Evolutionary conservation across 1,140 invertebrate genomes (phyloP).

Genomic region (Trichonephila inaurata): DNA sequence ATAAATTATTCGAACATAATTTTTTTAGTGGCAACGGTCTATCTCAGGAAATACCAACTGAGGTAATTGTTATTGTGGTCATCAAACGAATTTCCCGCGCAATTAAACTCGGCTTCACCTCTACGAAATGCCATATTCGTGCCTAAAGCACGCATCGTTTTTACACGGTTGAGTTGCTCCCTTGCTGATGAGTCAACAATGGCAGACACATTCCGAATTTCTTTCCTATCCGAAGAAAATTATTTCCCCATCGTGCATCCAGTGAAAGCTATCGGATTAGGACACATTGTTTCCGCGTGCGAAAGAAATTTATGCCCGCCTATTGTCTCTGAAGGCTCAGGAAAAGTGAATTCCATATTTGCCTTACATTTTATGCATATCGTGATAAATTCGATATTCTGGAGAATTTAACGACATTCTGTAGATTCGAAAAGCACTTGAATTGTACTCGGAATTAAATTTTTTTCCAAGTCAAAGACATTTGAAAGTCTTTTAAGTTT

Average conservation of each 20-base stretch:
- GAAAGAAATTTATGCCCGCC: not conserved
- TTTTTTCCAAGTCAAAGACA: too few relatives aligned
- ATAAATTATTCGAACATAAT: too few relatives aligned
- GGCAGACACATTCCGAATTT: not conserved
- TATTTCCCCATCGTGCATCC: not conserved
- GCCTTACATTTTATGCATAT: not conserved
- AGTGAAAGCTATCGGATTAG: constrained; percentile 7
- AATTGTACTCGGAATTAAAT: too few relatives aligned
- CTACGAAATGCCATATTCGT: not conserved
- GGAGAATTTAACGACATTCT: not conserved
- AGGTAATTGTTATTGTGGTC: not conserved
- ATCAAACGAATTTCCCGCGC: not conserved
- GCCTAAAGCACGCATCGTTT: not conserved
- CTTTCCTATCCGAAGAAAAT: not conserved
- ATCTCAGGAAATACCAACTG: not conserved
- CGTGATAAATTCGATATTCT: not conserved
- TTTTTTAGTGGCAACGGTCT: too few relatives aligned
- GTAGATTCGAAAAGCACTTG: too few relatives aligned
- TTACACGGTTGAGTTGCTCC: not conserved
- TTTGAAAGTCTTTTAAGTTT: too few relatives aligned
- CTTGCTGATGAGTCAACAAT: not conserved
- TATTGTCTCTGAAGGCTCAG: not conserved
- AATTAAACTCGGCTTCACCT: not conserved
- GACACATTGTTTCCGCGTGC: constrained; percentile 26
- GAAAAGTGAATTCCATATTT: not conserved